phyloP scores from a whole-genome alignment of 2,888 invertebrate genomes.

The Neoitamus cyanurus region DNA sequence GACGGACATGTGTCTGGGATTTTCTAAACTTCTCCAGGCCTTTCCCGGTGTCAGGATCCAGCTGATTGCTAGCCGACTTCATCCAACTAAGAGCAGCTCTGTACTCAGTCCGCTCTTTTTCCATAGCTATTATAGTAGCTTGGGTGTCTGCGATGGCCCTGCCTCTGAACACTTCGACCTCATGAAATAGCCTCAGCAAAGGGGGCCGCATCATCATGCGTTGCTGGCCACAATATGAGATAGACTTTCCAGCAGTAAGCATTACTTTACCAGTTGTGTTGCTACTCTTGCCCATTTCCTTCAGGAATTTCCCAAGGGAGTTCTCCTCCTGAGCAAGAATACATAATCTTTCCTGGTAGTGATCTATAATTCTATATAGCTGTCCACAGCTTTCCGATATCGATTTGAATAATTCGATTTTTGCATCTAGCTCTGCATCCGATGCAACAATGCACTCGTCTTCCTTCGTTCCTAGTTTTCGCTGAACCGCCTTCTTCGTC shows the following conservation, averaged over 20 bases:
- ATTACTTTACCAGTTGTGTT: conserved; percentile 88
- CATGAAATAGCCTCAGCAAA: conserved; percentile 88
- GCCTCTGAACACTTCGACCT: conserved; percentile 96
- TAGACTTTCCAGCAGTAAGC: conserved; percentile 84
- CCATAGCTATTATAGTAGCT: conserved; percentile 92
- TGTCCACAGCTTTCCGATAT: conserved; percentile 91
- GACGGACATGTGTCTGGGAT: conserved; percentile 82
- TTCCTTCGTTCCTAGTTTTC: conserved; percentile 95
- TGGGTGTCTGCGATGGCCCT: conserved; percentile 95
- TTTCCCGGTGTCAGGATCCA: conserved; percentile 96
- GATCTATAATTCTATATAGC: conserved; percentile 88
- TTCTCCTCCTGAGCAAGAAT: conserved; percentile 96
- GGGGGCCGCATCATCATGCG: conserved; percentile 88
- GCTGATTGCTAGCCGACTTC: conserved; percentile 94
- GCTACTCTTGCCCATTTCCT: conserved; percentile 90
- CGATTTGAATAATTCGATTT: conserved; percentile 91
- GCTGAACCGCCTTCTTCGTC: conserved; percentile 93
- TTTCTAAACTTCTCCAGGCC: conserved; percentile 96
- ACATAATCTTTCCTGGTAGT: conserved; percentile 93
- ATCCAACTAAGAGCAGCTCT: conserved; percentile 97
- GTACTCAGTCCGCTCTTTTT: conserved; percentile 94
- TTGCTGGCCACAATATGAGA: conserved; percentile 92
- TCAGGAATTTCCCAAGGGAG: conserved; percentile 91
- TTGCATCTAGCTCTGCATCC: conserved; percentile 96
- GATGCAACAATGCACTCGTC: conserved; percentile 96